Conservation (phyloP, 1,140 invertebrate genomes). For the Eufriesea mexicana region DNA sequence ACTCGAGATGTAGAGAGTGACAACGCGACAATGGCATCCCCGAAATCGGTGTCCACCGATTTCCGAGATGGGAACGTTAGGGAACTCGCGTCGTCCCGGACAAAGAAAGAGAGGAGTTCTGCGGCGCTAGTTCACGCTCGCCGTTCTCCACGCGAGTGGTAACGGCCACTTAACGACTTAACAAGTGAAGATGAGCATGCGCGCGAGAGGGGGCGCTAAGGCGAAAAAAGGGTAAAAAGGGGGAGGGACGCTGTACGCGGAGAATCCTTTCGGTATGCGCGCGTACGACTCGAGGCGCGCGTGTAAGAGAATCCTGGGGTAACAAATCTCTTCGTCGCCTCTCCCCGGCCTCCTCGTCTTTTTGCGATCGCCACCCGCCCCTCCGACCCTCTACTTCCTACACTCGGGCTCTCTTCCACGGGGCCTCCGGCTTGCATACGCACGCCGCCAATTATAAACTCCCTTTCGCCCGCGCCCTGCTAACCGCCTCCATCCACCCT, state of each 20-base stretch:
- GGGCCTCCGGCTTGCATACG: constrained; percentile 53
- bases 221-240: not conserved
- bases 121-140: not conserved
- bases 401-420: not conserved
- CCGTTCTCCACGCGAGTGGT: not conserved
- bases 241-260: not conserved
- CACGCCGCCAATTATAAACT: constrained; percentile 73
- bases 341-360: constrained; percentile 15
- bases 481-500: constrained; percentile 29
- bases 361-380: constrained; percentile 1
- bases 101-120: not conserved
- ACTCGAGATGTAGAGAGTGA: not conserved
- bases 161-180: constrained; percentile 53
- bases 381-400: constrained; percentile 17
- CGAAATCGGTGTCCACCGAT: no score
- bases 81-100: no score
- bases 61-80: no score
- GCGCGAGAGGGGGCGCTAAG: not conserved
- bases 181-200: constrained; percentile 37
- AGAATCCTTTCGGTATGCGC: constrained; percentile 18
- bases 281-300: constrained; percentile 21
- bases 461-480: constrained; percentile 12
- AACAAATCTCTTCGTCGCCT: constrained; percentile 62
- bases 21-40: no score
- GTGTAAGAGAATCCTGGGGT: constrained; percentile 46